These are phyloP conservation scores for Isotomurus palustris DNA, from an alignment of 2,888 invertebrate species.

Conservation along the genomic window DNA sequence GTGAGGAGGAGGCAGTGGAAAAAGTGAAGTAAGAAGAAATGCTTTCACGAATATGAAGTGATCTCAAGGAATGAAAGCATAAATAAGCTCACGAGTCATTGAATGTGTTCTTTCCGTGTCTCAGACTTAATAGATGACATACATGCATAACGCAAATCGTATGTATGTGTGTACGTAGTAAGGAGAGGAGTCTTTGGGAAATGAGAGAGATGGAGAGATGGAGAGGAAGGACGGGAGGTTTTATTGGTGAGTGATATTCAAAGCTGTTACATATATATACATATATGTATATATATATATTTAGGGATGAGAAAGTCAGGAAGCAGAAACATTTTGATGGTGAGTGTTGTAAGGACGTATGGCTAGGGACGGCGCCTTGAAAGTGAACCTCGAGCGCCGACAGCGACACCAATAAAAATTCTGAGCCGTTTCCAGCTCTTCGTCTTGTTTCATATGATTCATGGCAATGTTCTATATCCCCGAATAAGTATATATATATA, in stretches of 20 bases:
- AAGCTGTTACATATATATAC: neutral
- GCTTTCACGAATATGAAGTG: too few relatives aligned
- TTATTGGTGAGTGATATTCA: conserved; percentile 43
- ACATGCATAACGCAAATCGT: too few relatives aligned
- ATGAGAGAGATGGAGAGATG: too few relatives aligned
- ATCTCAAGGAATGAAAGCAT: conserved; percentile 41
- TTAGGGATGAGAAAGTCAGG: conserved; percentile 17
- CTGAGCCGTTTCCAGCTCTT: too few relatives aligned
- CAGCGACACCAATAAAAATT: conserved; percentile 47
- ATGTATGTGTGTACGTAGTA: too few relatives aligned
- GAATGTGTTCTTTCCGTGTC: conserved; percentile 34
- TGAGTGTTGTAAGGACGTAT: conserved; percentile 45
- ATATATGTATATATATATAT: conserved; percentile 2
- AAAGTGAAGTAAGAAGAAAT: too few relatives aligned
- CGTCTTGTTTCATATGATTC: conserved; percentile 10
- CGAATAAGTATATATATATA: neutral
- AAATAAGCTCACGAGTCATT: conserved; percentile 45
- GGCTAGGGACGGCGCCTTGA: conserved; percentile 44
- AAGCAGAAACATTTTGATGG: conserved; percentile 37
- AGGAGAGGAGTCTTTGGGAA: too few relatives aligned
- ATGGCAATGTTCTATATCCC: conserved; percentile 14
- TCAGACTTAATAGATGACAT: neutral
- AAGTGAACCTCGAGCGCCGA: conserved; percentile 46
- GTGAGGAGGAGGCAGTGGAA: too few relatives aligned
- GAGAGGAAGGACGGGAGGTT: conserved; percentile 24